A percentile compares a stretch with the other conserved stretches of the same genome.
Conservation (phyloP, 2,888 invertebrate genomes). For the Trichogramma dendrolimi region DNA sequence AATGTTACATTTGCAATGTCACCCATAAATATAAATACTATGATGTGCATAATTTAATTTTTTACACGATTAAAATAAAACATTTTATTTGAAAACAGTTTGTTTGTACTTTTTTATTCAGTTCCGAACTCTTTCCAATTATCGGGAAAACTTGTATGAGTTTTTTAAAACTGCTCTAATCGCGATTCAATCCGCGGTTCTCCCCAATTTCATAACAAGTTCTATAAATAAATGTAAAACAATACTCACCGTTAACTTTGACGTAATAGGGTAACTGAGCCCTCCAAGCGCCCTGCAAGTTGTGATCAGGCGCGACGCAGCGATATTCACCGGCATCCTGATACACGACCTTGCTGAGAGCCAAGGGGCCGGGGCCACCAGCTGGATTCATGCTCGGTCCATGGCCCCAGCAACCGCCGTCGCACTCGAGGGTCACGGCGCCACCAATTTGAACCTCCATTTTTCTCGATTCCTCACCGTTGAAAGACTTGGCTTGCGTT, state of each 20-base stretch:
- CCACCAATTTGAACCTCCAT: constrained; percentile 83
- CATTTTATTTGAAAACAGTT: too few relatives aligned
- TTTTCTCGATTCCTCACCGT: constrained; percentile 58
- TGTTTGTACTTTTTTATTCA: too few relatives aligned
- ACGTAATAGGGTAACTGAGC: constrained; percentile 52
- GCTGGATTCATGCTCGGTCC: constrained; percentile 53
- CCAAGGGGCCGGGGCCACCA: constrained; percentile 61
- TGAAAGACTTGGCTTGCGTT: constrained; percentile 47
- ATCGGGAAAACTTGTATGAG: too few relatives aligned
- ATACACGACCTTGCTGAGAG: constrained; percentile 68
- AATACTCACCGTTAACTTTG: constrained; percentile 54
- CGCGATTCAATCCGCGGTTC: too few relatives aligned
- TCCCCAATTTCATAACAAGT: too few relatives aligned
- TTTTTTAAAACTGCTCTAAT: too few relatives aligned
- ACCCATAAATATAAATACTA: too few relatives aligned
- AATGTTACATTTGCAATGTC: too few relatives aligned
- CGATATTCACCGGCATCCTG: constrained; percentile 75
- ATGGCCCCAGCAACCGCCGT: constrained; percentile 54
- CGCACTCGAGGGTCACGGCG: constrained; percentile 78
- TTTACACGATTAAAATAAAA: too few relatives aligned
- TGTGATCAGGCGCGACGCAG: constrained; percentile 63
- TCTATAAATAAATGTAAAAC: too few relatives aligned
- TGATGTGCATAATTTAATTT: too few relatives aligned
- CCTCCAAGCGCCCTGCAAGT: constrained; percentile 51
- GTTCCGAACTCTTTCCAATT: too few relatives aligned